Conservation (phyloP, 2,888 invertebrate species). For the Achlya flavicornis region DNA sequence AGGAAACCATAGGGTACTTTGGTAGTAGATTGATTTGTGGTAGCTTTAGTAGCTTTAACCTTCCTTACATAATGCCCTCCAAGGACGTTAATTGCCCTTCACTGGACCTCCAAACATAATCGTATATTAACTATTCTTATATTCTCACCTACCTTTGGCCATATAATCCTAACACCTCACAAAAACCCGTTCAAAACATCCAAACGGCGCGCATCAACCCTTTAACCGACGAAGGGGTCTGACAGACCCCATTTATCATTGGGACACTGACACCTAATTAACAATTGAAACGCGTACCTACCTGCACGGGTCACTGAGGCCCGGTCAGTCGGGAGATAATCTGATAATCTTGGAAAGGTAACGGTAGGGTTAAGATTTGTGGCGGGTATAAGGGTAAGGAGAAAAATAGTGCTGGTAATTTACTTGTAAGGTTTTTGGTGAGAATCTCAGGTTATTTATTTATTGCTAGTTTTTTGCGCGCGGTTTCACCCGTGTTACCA, state of each 20-base stretch:
- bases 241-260: constrained; percentile 47
- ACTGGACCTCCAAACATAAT: no score
- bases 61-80: no score
- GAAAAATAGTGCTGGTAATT: not conserved
- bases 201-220: not conserved
- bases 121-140: no score
- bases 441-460: no score
- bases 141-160: no score
- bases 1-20: no score
- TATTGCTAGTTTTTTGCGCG: no score
- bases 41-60: no score
- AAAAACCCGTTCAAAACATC: not conserved
- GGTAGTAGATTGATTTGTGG: no score
- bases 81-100: no score
- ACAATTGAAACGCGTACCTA: constrained; percentile 48
- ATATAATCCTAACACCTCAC: not conserved
- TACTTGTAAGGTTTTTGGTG: not conserved
- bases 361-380: constrained; percentile 20
- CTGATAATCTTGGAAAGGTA: constrained; percentile 36
- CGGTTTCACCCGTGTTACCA: no score
- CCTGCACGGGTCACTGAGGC: constrained; percentile 34
- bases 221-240: constrained; percentile 27
- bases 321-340: constrained; percentile 33
- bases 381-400: not conserved
- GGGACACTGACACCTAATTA: constrained; percentile 48